Evolutionary conservation across 2,888 invertebrate genomes (phyloP), one percentile per base, ranked within the genome.

Genomic region (Thalpophila matura): DNA sequence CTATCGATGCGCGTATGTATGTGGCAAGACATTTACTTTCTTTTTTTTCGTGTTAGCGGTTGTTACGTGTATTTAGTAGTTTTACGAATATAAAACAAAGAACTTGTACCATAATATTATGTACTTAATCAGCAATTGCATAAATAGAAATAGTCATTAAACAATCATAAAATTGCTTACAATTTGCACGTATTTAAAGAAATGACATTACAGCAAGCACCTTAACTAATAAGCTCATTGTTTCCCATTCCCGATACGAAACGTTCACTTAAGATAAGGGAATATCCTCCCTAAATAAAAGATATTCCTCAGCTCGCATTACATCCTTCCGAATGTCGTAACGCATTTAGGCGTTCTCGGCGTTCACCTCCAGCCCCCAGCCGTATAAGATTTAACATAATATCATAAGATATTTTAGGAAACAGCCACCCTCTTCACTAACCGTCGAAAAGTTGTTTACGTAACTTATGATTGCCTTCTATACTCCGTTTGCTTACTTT

Each of bases 401-500:
- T 86, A 86, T 85, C 83, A 81, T 83, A 86, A 84, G 82, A 83
- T 85, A 86, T 86, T 88, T 83, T 72, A 61, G 69, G 63, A 74
- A 77, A 76, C 75, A 66, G 64, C 67, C 80, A 77, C 80, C 78
- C 84, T 83, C 85, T 87, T 84, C 84, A 87, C 85, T 86, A 88
- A 90, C 87, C 88, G 87, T 83, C 86, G 84, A 86, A 89, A 92
- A 90, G 89, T 92, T 91, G 89, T 91, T 93, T 91, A 90, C 88
- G 80, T 86, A 93, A 94, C 91, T 94, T 93, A 90, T 92, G 93
- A 93, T 93, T 93, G 92, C 91, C 91, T 92, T 86, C 90, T 89
- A 88, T 87, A 89, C 88, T 88, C 83, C 81, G 88, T 89, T 90
- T 92, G 90, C 91, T 92, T 92, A 91, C 89, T 90, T 93, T 91